These are phyloP conservation scores for Luffia ferchaultella DNA, from an alignment of 2,888 invertebrate species.

Conservation along the genomic window DNA sequence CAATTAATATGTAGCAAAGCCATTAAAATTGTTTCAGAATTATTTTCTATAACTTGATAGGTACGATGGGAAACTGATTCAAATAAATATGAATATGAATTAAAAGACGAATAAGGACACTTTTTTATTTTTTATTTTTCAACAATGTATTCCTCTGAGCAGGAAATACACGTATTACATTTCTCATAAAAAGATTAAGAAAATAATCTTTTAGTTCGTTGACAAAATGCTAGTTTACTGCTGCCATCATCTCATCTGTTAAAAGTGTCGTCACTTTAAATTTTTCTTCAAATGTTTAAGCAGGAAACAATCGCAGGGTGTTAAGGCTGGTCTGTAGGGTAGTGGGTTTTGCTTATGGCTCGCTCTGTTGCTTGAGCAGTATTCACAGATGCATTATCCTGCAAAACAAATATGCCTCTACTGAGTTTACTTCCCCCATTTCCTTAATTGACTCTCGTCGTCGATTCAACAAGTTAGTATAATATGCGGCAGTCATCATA, in stretches of 20 bases:
- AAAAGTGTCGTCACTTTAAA: background rate
- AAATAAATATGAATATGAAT: too few relatives aligned
- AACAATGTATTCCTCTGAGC: too few relatives aligned
- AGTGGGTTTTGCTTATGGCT: background rate
- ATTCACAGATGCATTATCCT: background rate
- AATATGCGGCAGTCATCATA: background rate
- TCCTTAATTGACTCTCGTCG: background rate
- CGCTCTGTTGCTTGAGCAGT: background rate
- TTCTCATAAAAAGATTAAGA: too few relatives aligned
- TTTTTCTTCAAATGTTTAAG: background rate
- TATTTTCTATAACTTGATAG: too few relatives aligned
- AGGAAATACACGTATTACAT: too few relatives aligned
- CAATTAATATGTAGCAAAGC: too few relatives aligned
- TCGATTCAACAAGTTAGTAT: background rate
- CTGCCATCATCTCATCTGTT: background rate
- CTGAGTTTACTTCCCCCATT: background rate
- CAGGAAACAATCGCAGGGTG: background rate
- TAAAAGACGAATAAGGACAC: too few relatives aligned
- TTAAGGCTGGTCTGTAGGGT: background rate
- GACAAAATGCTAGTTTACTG: background rate
- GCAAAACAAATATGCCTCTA: background rate
- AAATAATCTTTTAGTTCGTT: background rate
- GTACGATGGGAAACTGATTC: too few relatives aligned
- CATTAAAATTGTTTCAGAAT: too few relatives aligned
- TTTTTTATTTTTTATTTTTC: too few relatives aligned